Percentiles rank a stretch among this genome's conserved stretches.
These are phyloP conservation scores for Selene dorsalis DNA, from an alignment of 2,797 vertebrate species.

Conservation along the genomic window DNA sequence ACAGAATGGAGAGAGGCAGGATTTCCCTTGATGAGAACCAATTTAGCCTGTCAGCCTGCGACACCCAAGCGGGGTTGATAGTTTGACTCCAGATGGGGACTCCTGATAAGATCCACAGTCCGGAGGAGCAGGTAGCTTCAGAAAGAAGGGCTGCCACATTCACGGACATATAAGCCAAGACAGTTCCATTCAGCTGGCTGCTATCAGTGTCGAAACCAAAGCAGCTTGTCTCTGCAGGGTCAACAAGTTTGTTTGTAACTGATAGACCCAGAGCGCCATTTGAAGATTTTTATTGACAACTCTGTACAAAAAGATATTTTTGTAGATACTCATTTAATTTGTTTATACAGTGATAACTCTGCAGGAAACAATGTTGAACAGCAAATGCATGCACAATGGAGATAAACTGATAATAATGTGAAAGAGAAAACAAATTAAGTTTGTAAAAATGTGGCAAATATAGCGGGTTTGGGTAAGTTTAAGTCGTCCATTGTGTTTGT, in stretches of 20 bases:
- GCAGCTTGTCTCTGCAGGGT: slow-evolving; percentile 1
- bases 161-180: slow-evolving; percentile 21
- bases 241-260: not conserved
- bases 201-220: slow-evolving; percentile 3
- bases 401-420: not conserved
- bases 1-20: slow-evolving; percentile 11
- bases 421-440: not conserved
- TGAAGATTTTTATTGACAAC: not conserved
- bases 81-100: slow-evolving; percentile 55
- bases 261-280: not conserved
- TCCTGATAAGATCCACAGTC: slow-evolving; percentile 44
- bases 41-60: slow-evolving; percentile 31
- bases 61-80: slow-evolving; percentile 40
- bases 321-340: not conserved
- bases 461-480: not conserved
- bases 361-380: not conserved
- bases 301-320: not conserved
- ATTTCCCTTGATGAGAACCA: slow-evolving; percentile 39
- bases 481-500: not conserved
- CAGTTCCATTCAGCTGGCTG: not conserved
- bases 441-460: not conserved
- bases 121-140: slow-evolving; percentile 14
- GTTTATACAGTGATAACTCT: not conserved
- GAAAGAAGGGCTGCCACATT: slow-evolving; percentile 20
- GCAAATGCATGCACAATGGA: not conserved